A percentile compares a stretch with the other conserved stretches of the same genome.
Evolutionary conservation across 2,113 vertebrate species (phyloP).

Genomic region (Polyodon spathula): DNA sequence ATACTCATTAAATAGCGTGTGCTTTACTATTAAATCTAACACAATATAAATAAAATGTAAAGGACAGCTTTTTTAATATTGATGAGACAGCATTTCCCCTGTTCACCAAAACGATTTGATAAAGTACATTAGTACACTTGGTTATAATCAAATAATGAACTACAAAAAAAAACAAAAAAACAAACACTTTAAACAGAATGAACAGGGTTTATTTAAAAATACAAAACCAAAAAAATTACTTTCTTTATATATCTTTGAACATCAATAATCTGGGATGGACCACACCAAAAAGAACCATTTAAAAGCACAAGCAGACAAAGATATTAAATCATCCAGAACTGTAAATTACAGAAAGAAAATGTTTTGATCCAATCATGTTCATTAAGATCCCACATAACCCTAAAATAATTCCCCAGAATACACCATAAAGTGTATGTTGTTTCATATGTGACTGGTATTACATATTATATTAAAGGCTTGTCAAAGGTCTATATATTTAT

Average conservation of each 20-base stretch:
- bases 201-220: constrained; percentile 25
- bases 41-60: too few relatives aligned
- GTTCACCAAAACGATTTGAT: too few relatives aligned
- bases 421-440: background rate
- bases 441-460: background rate
- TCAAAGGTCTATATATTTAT: background rate
- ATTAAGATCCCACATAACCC: background rate
- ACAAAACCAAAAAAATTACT: constrained; percentile 36
- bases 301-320: background rate
- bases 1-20: too few relatives aligned
- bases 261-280: constrained; percentile 27
- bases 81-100: too few relatives aligned
- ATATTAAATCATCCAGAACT: background rate
- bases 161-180: too few relatives aligned
- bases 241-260: constrained; percentile 14
- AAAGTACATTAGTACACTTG: background rate
- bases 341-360: background rate
- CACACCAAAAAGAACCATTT: background rate
- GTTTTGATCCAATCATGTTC: background rate
- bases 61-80: too few relatives aligned
- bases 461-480: background rate
- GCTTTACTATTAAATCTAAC: too few relatives aligned
- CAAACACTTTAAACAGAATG: background rate
- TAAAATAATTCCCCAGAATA: background rate
- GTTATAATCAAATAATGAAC: background rate